These are phyloP conservation scores for Holacanthus passer DNA, from an alignment of 2,113 vertebrate genomes.

Conservation along the genomic window DNA sequence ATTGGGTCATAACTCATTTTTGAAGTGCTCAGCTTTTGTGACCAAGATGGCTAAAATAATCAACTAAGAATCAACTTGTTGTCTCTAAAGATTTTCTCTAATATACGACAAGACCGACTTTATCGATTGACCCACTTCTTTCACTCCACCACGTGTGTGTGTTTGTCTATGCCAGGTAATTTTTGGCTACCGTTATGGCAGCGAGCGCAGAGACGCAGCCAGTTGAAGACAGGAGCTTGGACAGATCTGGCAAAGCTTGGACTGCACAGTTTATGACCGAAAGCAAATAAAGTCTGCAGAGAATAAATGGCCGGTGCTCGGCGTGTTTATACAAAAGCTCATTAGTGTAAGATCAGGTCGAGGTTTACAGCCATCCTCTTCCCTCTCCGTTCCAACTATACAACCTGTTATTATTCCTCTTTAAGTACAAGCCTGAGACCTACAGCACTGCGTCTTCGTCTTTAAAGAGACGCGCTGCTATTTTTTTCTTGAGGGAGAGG, in stretches of 20 bases:
- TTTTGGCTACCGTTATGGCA: constrained; percentile 74
- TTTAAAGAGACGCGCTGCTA: constrained; percentile 58
- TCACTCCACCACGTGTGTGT: not conserved
- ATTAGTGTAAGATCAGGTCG: constrained; percentile 60
- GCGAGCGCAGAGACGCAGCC: constrained; percentile 31
- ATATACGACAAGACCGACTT: not conserved
- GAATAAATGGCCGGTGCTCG: constrained; percentile 38
- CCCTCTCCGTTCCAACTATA: constrained; percentile 47
- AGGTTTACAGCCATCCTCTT: constrained; percentile 53
- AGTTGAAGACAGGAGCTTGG: constrained; percentile 69
- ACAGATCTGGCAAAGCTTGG: constrained; percentile 36
- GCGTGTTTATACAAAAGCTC: constrained; percentile 58
- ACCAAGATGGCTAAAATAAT: not conserved
- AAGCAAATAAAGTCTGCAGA: constrained; percentile 66
- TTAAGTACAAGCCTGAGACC: constrained; percentile 61
- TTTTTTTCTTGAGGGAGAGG: constrained; percentile 56
- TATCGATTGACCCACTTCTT: constrained; percentile 3
- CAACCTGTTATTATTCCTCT: constrained; percentile 70
- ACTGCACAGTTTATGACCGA: constrained; percentile 52
- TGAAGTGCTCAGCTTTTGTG: not conserved
- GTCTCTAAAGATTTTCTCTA: not conserved
- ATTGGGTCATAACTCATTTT: not conserved
- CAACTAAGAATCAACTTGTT: not conserved
- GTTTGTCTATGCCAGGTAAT: constrained; percentile 40
- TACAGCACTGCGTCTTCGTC: constrained; percentile 49